phyloP scores from a whole-genome alignment of 2,113 vertebrate species.

The Pomatostomus ruficeps region DNA sequence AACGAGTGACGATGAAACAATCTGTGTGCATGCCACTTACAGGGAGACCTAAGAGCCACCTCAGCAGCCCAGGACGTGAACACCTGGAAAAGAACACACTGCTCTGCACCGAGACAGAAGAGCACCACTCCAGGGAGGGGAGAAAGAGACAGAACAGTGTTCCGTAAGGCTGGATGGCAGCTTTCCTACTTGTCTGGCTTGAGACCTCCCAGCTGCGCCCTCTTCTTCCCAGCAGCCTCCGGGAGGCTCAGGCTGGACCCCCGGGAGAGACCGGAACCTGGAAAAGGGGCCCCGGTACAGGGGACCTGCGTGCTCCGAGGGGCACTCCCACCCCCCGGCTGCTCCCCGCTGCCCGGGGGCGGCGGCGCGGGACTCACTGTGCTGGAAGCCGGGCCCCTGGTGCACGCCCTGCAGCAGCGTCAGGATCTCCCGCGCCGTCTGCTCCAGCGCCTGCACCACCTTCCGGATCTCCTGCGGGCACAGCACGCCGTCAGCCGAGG shows the following conservation, averaged over 20 bases:
- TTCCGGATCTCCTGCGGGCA: slow-evolving; percentile 88
- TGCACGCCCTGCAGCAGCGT: slow-evolving; percentile 95
- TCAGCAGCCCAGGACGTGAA: rapidly evolving
- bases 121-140: rapidly evolving
- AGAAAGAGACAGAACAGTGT: rapidly evolving
- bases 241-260: background rate
- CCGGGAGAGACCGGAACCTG: rapidly evolving
- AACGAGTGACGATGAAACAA: rapidly evolving
- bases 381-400: slow-evolving; percentile 90
- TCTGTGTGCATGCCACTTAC: rapidly evolving
- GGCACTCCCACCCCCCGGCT: no score
- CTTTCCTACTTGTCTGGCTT: rapidly evolving
- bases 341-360: background rate
- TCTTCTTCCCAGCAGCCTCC: background rate
- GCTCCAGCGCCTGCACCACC: slow-evolving; percentile 90
- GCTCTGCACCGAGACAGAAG: rapidly evolving
- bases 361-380: slow-evolving; percentile 77
- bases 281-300: rapidly evolving
- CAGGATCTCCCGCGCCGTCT: slow-evolving; percentile 93
- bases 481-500: background rate
- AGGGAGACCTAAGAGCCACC: no score
- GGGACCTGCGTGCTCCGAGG: no score
- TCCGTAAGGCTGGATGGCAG: rapidly evolving
- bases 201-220: background rate
- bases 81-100: rapidly evolving